Base-by-base conservation (phyloP, 2,888 invertebrate species). In the Pilophorus perplexus region DNA sequence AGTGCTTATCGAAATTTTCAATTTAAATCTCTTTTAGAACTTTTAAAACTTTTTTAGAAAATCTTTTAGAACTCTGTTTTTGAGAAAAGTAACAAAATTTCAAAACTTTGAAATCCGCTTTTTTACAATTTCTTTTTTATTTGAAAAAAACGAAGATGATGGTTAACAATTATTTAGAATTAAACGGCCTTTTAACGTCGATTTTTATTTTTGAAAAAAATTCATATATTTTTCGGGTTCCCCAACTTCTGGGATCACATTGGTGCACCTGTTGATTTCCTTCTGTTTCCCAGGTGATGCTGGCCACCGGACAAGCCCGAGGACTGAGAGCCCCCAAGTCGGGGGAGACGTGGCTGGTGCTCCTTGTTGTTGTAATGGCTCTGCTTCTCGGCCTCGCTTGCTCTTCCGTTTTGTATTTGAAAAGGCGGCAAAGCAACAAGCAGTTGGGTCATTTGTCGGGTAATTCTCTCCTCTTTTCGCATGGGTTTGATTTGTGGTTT, bases 381-480 rank as follows among this genome's bases (percentile, higher is more conserved):
- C 79, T 84, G 71, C 74, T 84, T 1, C 78, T 85, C 0, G 75
- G 81, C 1, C 76, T 79, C 38, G 75, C 75, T 12, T 75, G 76
- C 64, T 73, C 74, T 12, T 74, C 75, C 44, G 77, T 82, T 8
- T 73, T 84, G 0, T 85, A 84, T 73, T 74, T 84, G 16, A 81
- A 80, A 67, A 79, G 82, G 68, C 79, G 80, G 70, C 82, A 82
- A 71, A 80, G 81, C 2, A 81, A 77, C 70, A 84, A 85, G 73
- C 82, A 87, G 73, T 75, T 87, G 67, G 87, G 86, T 1, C 86
- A 86, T 73, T 78, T 86, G 23, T 85, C 81, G 74, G 86, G 69
- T 74, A 67, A 67, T n/a, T n/a, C n/a, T n/a, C n/a, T n/a, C n/a
- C n/a, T n/a, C n/a, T n/a, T n/a, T n/a, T n/a, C n/a, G n/a, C n/a